Conservation (phyloP, 2,113 vertebrate species). For the Bungarus multicinctus region DNA sequence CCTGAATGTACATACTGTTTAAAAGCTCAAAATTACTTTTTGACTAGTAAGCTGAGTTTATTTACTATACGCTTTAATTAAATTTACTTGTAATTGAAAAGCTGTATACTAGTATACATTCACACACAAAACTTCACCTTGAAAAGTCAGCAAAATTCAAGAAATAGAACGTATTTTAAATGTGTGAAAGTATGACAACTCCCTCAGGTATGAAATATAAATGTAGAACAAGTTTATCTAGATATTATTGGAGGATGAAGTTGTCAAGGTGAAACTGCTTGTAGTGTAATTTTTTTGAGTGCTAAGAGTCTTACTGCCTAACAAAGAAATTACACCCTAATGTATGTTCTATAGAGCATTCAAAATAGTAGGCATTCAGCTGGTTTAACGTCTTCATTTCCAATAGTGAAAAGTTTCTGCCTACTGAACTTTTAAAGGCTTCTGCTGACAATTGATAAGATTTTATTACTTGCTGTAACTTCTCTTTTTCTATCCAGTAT, state of each 20-base stretch:
- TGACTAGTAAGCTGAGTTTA: background rate
- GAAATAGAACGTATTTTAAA: background rate
- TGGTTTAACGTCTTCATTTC: background rate
- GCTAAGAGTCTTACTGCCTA: background rate
- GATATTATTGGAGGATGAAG: background rate
- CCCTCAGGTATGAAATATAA: background rate
- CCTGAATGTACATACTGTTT: background rate
- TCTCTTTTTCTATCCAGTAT: constrained; percentile 47
- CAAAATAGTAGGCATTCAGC: background rate
- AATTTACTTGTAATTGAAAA: background rate
- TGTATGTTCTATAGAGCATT: background rate
- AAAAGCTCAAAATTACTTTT: background rate
- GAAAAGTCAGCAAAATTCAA: background rate
- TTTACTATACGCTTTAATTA: background rate
- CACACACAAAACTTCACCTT: background rate
- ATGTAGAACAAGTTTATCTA: background rate
- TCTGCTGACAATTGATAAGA: constrained; percentile 45
- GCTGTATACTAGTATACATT: background rate
- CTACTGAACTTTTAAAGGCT: constrained; percentile 19
- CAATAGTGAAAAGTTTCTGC: constrained; percentile 1
- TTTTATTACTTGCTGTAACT: constrained; percentile 45
- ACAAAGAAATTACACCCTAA: background rate
- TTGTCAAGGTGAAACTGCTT: background rate
- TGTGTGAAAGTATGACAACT: background rate
- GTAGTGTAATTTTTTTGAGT: background rate